Evolutionary conservation across 1,140 invertebrate genomes (phyloP).

Genomic region (Agraylea sexmaculata): DNA sequence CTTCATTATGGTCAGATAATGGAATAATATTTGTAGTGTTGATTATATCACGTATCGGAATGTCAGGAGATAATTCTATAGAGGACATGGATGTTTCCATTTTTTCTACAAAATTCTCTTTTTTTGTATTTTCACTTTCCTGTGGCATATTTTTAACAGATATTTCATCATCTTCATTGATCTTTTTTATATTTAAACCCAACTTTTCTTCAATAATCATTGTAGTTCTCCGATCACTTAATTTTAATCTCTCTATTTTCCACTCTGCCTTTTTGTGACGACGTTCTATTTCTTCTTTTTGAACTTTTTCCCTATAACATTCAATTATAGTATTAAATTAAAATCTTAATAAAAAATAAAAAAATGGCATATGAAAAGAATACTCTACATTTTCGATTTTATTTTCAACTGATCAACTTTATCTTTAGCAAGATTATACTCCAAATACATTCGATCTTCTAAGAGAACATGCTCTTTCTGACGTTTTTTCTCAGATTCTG

Average conservation of each 20-base stretch:
- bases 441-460: no score
- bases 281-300: conserved; percentile 41
- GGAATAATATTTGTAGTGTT: no score
- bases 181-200: conserved; percentile 35
- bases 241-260: conserved; percentile 45
- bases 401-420: conserved; percentile 23
- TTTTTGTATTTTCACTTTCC: conserved; percentile 3
- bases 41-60: no score
- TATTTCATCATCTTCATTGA: conserved; percentile 34
- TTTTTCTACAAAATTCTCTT: no score
- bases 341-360: conserved; percentile 11
- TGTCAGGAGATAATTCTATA: no score
- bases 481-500: conserved; percentile 31
- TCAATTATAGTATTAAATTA: conserved; percentile 12
- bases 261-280: conserved; percentile 41
- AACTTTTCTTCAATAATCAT: conserved; percentile 36
- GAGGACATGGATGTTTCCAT: no score
- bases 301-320: conserved; percentile 36
- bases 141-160: not conserved
- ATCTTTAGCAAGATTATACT: conserved; percentile 21
- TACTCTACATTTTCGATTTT: conserved; percentile 24
- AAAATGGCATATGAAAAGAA: conserved; percentile 3
- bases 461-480: conserved; percentile 25
- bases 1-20: no score
- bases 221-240: conserved; percentile 42